Percentiles rank a stretch among this genome's conserved stretches.
These are phyloP conservation scores for Panagrolaimus sp. DNA, from an alignment of 1,140 invertebrate species.

Conservation along the genomic window DNA sequence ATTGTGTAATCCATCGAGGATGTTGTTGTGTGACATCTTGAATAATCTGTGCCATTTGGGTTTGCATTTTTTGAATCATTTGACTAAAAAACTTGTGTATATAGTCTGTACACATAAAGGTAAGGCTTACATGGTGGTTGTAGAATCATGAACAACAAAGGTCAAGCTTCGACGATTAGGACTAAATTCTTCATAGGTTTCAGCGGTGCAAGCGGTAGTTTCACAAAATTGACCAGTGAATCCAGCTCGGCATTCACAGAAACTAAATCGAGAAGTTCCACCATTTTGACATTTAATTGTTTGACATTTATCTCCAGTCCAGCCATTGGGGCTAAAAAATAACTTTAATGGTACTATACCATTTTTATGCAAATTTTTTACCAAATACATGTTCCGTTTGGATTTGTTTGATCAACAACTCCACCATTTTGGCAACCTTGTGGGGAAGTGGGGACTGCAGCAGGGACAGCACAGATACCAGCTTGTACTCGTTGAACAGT, in stretches of 20 bases:
- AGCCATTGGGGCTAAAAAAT: no score
- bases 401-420: neutral
- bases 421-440: conserved; percentile 2
- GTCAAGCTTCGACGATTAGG: neutral
- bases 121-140: neutral
- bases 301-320: conserved; percentile 1
- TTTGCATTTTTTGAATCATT: conserved; percentile 4
- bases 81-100: no score
- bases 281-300: neutral
- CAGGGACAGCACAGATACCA: neutral
- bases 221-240: neutral
- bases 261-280: neutral
- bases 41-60: neutral
- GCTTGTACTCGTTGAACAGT: conserved; percentile 5
- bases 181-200: neutral
- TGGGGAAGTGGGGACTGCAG: neutral
- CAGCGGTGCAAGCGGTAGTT: neutral
- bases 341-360: no score
- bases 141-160: neutral
- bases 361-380: no score
- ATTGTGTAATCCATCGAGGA: conserved; percentile 5
- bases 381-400: conserved; percentile 6
- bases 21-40: conserved; percentile 1
- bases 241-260: neutral
- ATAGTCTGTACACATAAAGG: neutral